Percentiles rank a stretch among this genome's conserved stretches.
phyloP scores from a whole-genome alignment of 2,888 invertebrate species.

The Cheilosia urbana region DNA sequence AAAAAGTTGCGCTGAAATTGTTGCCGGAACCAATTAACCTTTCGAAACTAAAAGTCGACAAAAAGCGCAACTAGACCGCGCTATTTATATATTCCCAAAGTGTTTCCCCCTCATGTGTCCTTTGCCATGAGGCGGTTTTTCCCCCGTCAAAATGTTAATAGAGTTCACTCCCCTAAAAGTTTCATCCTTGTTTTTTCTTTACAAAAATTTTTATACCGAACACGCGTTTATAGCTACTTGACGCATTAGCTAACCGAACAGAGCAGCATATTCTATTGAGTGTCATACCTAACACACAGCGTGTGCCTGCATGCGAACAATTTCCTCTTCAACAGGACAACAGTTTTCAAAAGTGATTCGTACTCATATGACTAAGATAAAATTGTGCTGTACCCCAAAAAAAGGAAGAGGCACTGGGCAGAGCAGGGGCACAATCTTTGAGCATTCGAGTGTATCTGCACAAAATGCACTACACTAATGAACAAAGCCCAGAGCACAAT shows the following conservation, averaged over 20 bases:
- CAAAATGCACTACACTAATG: slow-evolving; percentile 16
- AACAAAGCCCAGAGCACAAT: slow-evolving; percentile 1
- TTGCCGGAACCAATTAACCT: not conserved
- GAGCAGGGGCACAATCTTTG: not conserved
- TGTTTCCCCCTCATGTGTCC: not conserved
- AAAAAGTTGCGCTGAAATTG: not conserved
- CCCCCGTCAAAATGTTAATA: slow-evolving; percentile 19
- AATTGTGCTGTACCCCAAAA: not conserved
- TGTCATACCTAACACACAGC: not conserved
- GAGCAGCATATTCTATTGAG: not conserved
- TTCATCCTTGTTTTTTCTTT: not conserved
- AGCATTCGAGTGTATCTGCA: slow-evolving; percentile 6
- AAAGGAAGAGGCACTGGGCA: not conserved
- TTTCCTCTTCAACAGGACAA: slow-evolving; percentile 34
- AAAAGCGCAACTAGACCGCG: not conserved
- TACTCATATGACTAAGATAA: not conserved
- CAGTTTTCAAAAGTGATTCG: slow-evolving; percentile 22
- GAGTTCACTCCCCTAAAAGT: slow-evolving; percentile 6
- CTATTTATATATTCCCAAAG: not conserved
- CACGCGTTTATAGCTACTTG: slow-evolving; percentile 14
- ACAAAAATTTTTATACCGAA: not conserved
- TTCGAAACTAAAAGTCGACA: not conserved
- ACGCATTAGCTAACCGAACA: slow-evolving; percentile 17
- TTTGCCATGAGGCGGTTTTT: not conserved
- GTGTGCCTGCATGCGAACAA: not conserved